phyloP scores from a whole-genome alignment of 2,888 invertebrate genomes.

The Eutolmus rufibarbis region DNA sequence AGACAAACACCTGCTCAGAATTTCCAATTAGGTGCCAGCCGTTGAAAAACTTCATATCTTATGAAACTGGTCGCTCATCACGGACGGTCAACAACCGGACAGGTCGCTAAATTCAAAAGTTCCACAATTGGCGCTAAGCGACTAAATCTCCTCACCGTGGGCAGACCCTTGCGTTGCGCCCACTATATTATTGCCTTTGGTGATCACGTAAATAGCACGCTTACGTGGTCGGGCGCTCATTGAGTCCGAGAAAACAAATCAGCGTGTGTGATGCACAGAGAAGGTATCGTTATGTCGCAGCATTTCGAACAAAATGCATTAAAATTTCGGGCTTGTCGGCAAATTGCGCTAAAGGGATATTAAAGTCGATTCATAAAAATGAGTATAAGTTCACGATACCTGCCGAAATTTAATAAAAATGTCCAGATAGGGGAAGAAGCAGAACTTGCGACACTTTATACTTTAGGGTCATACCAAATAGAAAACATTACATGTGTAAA shows the following conservation, averaged over 20 bases:
- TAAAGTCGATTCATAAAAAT: background rate
- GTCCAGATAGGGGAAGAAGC: no score
- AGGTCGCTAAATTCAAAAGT: background rate
- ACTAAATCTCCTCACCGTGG: background rate
- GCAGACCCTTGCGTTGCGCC: background rate
- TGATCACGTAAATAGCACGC: background rate
- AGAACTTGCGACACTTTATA: no score
- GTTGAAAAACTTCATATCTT: background rate
- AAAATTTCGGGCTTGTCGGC: background rate
- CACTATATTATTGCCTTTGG: background rate
- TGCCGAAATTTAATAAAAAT: no score
- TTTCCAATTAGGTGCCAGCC: background rate
- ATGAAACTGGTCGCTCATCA: background rate
- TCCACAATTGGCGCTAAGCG: background rate
- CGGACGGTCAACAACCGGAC: background rate
- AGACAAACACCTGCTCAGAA: background rate
- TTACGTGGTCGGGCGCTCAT: background rate
- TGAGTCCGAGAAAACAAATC: background rate
- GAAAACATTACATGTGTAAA: no score
- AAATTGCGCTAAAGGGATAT: background rate
- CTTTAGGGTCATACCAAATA: no score
- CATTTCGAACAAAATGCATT: background rate
- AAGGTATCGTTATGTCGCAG: background rate
- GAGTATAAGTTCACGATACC: no score
- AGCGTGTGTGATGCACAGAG: background rate